Evolutionary conservation across 2,113 vertebrate species (phyloP), one percentile per base, ranked within the genome.

Genomic region (Oplegnathus fasciatus): DNA sequence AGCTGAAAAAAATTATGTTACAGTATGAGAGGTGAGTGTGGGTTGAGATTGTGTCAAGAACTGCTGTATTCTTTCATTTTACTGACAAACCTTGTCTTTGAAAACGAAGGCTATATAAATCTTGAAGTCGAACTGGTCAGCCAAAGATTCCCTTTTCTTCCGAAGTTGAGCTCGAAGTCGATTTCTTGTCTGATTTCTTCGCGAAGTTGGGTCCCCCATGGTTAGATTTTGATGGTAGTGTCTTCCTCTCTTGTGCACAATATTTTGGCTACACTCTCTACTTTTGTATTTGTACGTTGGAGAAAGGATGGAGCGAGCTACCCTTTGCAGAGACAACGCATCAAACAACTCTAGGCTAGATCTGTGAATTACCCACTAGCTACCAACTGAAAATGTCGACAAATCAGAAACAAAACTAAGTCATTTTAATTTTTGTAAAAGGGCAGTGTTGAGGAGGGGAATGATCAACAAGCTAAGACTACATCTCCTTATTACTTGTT

Each of bases 91-190:
- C 98, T 99, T 98, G 93, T 99, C 98, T 96, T 99, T 99, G 96
- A 99, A 99, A 92, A 99, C 98, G 95, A 99, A 99, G 96, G 98
- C 98, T 96, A 99, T 97, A 95, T 99, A 99, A 97, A 99, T 99
- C 97, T 99, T 99, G 97, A 98, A 99, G 96, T 99, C 98, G 96
- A 99, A 99, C 98, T 99, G 98, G 96, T 99, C 98, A 95, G 98
- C 98, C 97, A 99, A 96, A 96, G 98, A 99, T 95, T 99, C 98
- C 96, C 98, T 97, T 97, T 99, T 99, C 97, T 99, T 99, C 95
- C 97, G 97, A 95, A 99, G 97, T 95, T 99, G 98, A 97, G 98
- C 98, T 94, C 98, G 97, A 94, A 99, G 98, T 96, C 98, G 97
- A 96, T 98, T 99, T 97, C 99, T 96, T 96, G 98, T 98, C 96